Evolutionary conservation across 1,140 invertebrate species (phyloP), one percentile per base, ranked within the genome.

Genomic region (Microvelia longipes): DNA sequence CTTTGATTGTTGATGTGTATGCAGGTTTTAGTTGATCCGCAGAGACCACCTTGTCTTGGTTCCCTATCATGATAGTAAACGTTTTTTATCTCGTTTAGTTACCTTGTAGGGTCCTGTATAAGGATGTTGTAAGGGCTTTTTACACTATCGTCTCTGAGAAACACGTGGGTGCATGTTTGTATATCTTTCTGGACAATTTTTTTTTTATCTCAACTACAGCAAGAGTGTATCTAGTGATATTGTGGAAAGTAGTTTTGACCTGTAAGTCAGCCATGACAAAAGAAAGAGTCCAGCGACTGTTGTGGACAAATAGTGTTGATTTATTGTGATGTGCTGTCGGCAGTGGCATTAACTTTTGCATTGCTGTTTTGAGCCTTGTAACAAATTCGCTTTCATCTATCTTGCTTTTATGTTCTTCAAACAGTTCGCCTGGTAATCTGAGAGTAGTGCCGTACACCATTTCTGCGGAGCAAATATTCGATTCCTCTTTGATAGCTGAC

Each of bases 111-210:
- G 65, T 26, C 65, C 62, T n/a, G 15, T n/a, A 25, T 64, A 64
- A 11, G 62, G 62, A 14, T 15, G 62, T 15, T 15, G 15, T n/a
- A 64, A 24, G 2, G 15, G 15, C 24, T 64, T 64, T 24, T 25
- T 24, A 64, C 15, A 2, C 2, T 28, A 27, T 26, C 28, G 13
- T 28, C 65, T 27, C 66, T 68, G 28, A 68, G 14, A 25, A 68
- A 68, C 25, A 27, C 28, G 35, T 29, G 29, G 24, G 28, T 68
- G 25, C 66, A 68, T 27, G 66, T 68, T 35, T 13, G 1, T 35
- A 68, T 19, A 35, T 11, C 66, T n/a, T 35, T 2, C 29, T 68
- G 66, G 29, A 35, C 29, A 68, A 68, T n/a, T n/a, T n/a, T n/a
- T n/a, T n/a, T n/a, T n/a, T n/a, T n/a, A n/a, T n/a, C n/a, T n/a